Conservation (phyloP, 2,797 vertebrate genomes). For the Pteropus rufus region DNA sequence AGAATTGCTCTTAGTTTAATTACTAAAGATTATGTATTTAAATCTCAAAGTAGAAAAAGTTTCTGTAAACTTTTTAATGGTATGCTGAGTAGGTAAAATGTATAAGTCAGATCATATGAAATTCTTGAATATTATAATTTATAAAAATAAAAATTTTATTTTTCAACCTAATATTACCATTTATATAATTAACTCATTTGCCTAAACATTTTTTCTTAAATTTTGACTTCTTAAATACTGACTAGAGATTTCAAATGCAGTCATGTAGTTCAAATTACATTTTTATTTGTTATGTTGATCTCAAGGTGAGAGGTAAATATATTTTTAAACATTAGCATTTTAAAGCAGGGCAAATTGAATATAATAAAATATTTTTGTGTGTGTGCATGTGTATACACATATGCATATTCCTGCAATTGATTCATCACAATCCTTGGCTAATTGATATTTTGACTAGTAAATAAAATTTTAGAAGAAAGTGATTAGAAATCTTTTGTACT, state of each 20-base stretch:
- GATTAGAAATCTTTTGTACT: not conserved
- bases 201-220: not conserved
- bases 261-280: not conserved
- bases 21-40: not conserved
- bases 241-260: not conserved
- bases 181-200: not conserved
- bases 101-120: not conserved
- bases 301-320: not conserved
- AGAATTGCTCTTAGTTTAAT: not conserved
- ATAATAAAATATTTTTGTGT: not conserved
- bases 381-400: not conserved
- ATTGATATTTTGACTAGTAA: not conserved
- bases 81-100: not conserved
- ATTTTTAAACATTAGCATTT: not conserved
- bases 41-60: not conserved
- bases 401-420: not conserved
- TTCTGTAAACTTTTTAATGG: not conserved
- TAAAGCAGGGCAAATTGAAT: not conserved
- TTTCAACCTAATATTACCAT: not conserved
- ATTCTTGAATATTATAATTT: not conserved
- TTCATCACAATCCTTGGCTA: not conserved
- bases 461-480: not conserved
- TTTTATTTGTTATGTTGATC: not conserved
- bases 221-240: not conserved
- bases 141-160: not conserved